phyloP scores from a whole-genome alignment of 2,113 vertebrate species.

The Pelvicachromis taeniatus region DNA sequence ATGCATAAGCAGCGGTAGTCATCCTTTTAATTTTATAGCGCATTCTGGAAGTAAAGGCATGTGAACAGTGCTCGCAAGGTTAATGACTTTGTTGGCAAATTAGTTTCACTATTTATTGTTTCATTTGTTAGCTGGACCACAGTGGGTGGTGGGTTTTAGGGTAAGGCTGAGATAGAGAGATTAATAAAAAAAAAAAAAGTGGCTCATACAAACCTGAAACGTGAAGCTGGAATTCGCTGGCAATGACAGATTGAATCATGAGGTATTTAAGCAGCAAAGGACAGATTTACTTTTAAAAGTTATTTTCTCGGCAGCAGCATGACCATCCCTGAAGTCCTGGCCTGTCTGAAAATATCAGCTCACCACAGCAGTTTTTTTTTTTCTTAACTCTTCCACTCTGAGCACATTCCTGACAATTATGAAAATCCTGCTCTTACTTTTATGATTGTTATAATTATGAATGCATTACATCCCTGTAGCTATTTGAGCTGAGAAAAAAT shows the following conservation, averaged over 20 bases:
- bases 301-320: neutral
- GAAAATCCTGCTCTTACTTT: constrained; percentile 35
- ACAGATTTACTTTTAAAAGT: constrained; percentile 4
- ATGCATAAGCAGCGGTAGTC: constrained; percentile 47
- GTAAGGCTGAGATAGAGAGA: neutral
- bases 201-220: neutral
- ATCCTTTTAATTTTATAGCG: constrained; percentile 51
- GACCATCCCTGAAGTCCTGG: neutral
- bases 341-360: constrained; percentile 2
- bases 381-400: neutral
- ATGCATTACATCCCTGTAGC: constrained; percentile 38
- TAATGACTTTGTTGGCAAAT: constrained; percentile 5
- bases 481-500: constrained; percentile 36
- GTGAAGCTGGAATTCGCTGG: constrained; percentile 10
- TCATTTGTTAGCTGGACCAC: neutral
- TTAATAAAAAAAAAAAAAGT: neutral
- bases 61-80: neutral
- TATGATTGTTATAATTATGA: constrained; percentile 57
- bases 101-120: neutral
- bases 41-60: constrained; percentile 29
- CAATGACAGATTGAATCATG: neutral
- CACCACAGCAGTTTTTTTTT: neutral
- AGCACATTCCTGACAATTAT: constrained; percentile 49
- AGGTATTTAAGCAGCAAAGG: neutral
- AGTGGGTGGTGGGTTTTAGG: neutral